Percentiles rank a stretch among this genome's conserved stretches.
phyloP scores from a whole-genome alignment of 1,140 invertebrate species.

The Zaprionus gabonicus region DNA sequence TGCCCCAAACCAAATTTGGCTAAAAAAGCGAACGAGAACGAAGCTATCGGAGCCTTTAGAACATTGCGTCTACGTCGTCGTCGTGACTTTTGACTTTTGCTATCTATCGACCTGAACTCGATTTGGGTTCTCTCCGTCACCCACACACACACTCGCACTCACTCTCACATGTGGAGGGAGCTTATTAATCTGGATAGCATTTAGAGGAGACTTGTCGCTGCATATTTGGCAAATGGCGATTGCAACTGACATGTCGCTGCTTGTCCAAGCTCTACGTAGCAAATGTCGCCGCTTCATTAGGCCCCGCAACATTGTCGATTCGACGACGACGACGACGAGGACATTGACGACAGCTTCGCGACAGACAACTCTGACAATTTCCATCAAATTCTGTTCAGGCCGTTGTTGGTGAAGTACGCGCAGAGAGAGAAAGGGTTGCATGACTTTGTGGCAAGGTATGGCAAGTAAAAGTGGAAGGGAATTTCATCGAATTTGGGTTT shows the following conservation, averaged over 20 bases:
- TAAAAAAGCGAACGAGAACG: slow-evolving; percentile 13
- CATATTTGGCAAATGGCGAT: slow-evolving; percentile 63
- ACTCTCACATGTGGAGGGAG: slow-evolving; percentile 1
- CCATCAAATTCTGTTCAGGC: slow-evolving; percentile 67
- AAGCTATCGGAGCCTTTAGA: slow-evolving; percentile 42
- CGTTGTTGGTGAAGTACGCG: background rate
- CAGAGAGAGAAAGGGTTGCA: background rate
- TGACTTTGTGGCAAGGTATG: background rate
- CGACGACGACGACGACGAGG: slow-evolving; percentile 15
- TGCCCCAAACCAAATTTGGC: slow-evolving; percentile 74
- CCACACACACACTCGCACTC: slow-evolving; percentile 43
- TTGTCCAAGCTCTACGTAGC: slow-evolving; percentile 36
- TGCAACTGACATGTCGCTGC: slow-evolving; percentile 43
- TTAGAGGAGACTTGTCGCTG: slow-evolving; percentile 67
- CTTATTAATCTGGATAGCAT: slow-evolving; percentile 79
- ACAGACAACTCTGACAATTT: slow-evolving; percentile 78
- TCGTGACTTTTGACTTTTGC: slow-evolving; percentile 74
- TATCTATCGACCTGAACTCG: slow-evolving; percentile 48
- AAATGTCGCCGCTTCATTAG: slow-evolving; percentile 78
- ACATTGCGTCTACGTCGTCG: slow-evolving; percentile 19
- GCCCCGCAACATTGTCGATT: slow-evolving; percentile 46
- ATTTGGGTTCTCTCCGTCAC: slow-evolving; percentile 27
- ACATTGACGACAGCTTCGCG: slow-evolving; percentile 28
- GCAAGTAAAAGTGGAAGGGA: background rate
- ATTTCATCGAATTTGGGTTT: background rate